Conservation (phyloP, 2,797 vertebrate genomes). For the Kryptopterus vitreolus region DNA sequence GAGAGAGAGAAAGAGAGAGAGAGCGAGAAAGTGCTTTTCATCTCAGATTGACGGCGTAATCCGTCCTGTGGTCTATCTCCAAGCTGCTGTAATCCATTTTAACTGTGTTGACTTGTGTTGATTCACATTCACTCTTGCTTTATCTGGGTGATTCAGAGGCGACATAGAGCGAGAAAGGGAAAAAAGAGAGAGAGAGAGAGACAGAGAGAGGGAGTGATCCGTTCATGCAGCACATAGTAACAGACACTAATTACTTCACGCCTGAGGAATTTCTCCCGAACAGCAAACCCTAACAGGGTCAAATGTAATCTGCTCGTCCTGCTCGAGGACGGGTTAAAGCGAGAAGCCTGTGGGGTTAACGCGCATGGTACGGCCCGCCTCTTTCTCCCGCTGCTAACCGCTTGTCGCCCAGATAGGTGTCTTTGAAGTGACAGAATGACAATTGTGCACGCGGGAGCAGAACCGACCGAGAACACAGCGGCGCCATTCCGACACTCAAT, state of each 20-base stretch:
- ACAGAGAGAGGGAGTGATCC: neutral
- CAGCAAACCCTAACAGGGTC: conserved; percentile 45
- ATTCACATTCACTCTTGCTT: conserved; percentile 32
- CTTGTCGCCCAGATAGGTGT: neutral
- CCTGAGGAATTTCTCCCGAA: conserved; percentile 37
- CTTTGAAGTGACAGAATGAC: conserved; percentile 20
- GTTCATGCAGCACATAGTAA: conserved; percentile 43
- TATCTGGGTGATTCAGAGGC: conserved; percentile 31
- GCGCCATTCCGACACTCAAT: neutral
- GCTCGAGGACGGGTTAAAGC: conserved; percentile 31
- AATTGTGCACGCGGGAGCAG: conserved; percentile 4
- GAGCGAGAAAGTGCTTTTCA: conserved; percentile 50
- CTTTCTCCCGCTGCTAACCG: conserved; percentile 15
- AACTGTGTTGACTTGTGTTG: conserved; percentile 48
- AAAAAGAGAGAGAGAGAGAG: conserved; percentile 43
- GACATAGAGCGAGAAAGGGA: conserved; percentile 33
- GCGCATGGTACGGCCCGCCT: conserved; percentile 1
- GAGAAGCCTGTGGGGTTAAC: conserved; percentile 33
- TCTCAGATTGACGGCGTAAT: conserved; percentile 52
- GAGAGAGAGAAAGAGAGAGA: conserved; percentile 19
- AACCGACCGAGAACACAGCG: conserved; percentile 16
- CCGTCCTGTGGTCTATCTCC: conserved; percentile 48
- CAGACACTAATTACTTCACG: conserved; percentile 41
- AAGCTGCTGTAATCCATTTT: conserved; percentile 58
- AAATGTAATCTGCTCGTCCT: conserved; percentile 45